phyloP scores from a whole-genome alignment of 2,113 vertebrate species.

The Girardinichthys multiradiatus region DNA sequence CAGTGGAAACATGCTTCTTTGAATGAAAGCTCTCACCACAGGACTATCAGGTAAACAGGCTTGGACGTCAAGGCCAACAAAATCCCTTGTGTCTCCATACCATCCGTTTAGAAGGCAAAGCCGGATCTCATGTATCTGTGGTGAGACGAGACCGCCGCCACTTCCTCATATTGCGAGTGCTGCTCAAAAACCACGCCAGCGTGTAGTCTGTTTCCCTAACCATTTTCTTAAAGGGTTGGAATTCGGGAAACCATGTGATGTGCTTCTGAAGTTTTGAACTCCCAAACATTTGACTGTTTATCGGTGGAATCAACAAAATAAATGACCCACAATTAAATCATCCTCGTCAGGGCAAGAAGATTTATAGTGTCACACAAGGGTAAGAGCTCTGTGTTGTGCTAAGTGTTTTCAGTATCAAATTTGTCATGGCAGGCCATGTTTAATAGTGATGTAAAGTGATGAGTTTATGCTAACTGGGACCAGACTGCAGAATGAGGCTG shows the following conservation, averaged over 20 bases:
- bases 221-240: conserved; percentile 61
- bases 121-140: conserved; percentile 82
- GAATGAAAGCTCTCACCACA: conserved; percentile 60
- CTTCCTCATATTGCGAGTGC: conserved; percentile 81
- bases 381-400: conserved; percentile 15
- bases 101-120: conserved; percentile 77
- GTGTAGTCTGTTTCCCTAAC: conserved; percentile 67
- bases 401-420: conserved; percentile 36
- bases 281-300: conserved; percentile 67
- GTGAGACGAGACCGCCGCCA: conserved; percentile 80
- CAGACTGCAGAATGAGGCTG: conserved; percentile 59
- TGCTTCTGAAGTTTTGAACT: conserved; percentile 70
- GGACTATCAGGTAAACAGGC: conserved; percentile 75
- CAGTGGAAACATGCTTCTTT: conserved; percentile 68
- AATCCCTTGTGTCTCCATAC: conserved; percentile 79
- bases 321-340: conserved; percentile 53
- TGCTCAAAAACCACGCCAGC: conserved; percentile 74
- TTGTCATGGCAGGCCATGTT: conserved; percentile 42
- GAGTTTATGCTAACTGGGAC: conserved; percentile 55
- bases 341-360: conserved; percentile 31
- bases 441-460: conserved; percentile 57
- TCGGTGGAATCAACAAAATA: conserved; percentile 68
- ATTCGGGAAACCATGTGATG: conserved; percentile 75
- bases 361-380: conserved; percentile 35
- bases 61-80: conserved; percentile 80